Evolutionary conservation across 30 jellyfish, hydroid and myxozoan genomes (phyloP).

Genomic region (Aurelia sp.): DNA sequence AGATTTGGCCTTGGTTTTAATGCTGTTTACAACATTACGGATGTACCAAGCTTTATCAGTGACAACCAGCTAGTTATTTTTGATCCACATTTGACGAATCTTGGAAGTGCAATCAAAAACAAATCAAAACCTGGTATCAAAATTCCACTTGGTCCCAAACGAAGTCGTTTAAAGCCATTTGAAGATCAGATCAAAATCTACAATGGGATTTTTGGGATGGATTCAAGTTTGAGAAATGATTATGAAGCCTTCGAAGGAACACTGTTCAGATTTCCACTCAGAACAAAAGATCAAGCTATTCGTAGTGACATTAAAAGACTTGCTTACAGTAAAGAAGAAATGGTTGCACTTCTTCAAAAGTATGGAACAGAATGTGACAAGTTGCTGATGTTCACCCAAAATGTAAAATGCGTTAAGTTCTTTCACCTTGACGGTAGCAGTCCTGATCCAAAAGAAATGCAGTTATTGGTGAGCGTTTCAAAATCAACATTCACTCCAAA

Average conservation of each 20-base stretch:
- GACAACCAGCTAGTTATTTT: slow-evolving; percentile 68
- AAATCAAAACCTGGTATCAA: slow-evolving; percentile 75
- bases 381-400: slow-evolving; percentile 70
- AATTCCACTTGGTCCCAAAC: slow-evolving; percentile 33
- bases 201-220: slow-evolving; percentile 80
- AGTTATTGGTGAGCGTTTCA: neutral
- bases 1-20: slow-evolving; percentile 90
- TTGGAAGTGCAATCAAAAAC: slow-evolving; percentile 72
- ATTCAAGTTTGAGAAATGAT: slow-evolving; percentile 1
- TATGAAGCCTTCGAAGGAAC: slow-evolving; percentile 61
- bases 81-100: slow-evolving; percentile 81
- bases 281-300: slow-evolving; percentile 56
- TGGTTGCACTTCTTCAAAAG: slow-evolving; percentile 49
- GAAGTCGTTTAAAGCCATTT: slow-evolving; percentile 26
- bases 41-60: slow-evolving; percentile 81
- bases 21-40: slow-evolving; percentile 85
- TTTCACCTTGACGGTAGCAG: slow-evolving; percentile 29
- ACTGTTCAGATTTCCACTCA: slow-evolving; percentile 78
- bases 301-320: slow-evolving; percentile 61
- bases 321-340: slow-evolving; percentile 50
- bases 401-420: slow-evolving; percentile 42
- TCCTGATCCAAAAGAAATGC: slow-evolving; percentile 32
- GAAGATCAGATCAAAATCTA: slow-evolving; percentile 62
- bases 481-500: slow-evolving; percentile 1
- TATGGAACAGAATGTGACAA: slow-evolving; percentile 27